Evolutionary conservation across 2,888 invertebrate species (phyloP), one percentile per base, ranked within the genome.

Genomic region (Lochmaea capreae): DNA sequence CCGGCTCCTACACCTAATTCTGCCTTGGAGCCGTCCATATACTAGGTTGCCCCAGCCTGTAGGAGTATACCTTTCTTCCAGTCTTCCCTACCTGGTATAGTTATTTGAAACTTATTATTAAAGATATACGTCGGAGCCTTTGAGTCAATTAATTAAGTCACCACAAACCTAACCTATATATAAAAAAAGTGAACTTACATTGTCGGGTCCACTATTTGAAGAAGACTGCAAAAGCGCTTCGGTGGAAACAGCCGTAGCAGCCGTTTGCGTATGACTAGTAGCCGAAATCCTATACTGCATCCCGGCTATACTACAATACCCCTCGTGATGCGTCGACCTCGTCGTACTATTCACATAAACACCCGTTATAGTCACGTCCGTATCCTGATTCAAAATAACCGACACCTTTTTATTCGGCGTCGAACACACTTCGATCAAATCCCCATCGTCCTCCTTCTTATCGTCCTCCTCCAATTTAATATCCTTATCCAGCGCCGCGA

Each of bases 241-340:
- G 76, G 93, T 92, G 85, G 92, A 90, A 78, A 95, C 92, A 39
- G 95, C 92, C 65, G 95, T 94, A 67, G 95, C 94, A 80, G 95
- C 95, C 12, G 95, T 95, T 87, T 94, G 93, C 73, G 94, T 94
- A 86, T 93, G 94, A 85, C 95, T 95, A 67, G 95, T 95, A 65
- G 95, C 94, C 79, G 95, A 95, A 80, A 95, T 95, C 78, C 95
- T 91, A 86, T 96, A 95, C 88, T 95, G 95, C 94, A 95, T 92
- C 63, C 93, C 93, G 43, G 93, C 92, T 79, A 93, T 95, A 80
- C 94, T 95, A 86, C 95, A 95, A 85, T 93, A 95, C 43, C 95
- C 94, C 86, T 93, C 93, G 85, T 93, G 94, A 83, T 92, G 92
- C 79, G 94, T 95, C 49, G 92, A 91, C 72, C 92, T 89, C 2